These are phyloP conservation scores for Drosophila parabipectinata DNA, from an alignment of 1,140 invertebrate genomes.

Conservation along the genomic window DNA sequence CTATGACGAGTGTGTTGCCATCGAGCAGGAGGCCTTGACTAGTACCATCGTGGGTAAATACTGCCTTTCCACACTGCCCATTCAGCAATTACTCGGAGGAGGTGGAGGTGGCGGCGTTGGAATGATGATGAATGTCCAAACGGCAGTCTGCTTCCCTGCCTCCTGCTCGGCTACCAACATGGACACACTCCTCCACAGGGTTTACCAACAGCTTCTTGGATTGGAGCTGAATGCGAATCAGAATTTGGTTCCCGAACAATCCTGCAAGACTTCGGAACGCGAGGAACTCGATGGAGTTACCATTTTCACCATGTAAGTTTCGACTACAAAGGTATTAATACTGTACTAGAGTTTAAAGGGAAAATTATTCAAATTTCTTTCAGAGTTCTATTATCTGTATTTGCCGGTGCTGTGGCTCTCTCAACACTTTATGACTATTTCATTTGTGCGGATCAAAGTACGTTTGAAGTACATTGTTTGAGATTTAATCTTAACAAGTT, in stretches of 20 bases:
- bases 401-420: constrained; percentile 16
- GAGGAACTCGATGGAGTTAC: constrained; percentile 22
- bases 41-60: constrained; percentile 47
- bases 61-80: constrained; percentile 42
- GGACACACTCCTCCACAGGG: constrained; percentile 31
- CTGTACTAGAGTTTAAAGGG: too few relatives aligned
- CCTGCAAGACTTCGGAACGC: constrained; percentile 42
- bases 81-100: constrained; percentile 32
- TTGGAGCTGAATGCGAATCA: constrained; percentile 14
- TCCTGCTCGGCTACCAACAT: constrained; percentile 42
- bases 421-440: constrained; percentile 58
- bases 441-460: constrained; percentile 45
- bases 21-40: constrained; percentile 25
- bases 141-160: constrained; percentile 54
- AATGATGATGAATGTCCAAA: constrained; percentile 19
- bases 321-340: not conserved
- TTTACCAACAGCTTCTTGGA: constrained; percentile 29
- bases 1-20: constrained; percentile 63
- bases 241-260: constrained; percentile 18
- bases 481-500: not conserved
- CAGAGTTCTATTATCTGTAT: constrained; percentile 43
- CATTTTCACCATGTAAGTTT: constrained; percentile 60
- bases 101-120: constrained; percentile 2
- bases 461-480: not conserved
- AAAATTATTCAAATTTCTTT: not conserved